phyloP scores from a whole-genome alignment of 2,888 invertebrate species.

The Lamellibrachia columna region DNA sequence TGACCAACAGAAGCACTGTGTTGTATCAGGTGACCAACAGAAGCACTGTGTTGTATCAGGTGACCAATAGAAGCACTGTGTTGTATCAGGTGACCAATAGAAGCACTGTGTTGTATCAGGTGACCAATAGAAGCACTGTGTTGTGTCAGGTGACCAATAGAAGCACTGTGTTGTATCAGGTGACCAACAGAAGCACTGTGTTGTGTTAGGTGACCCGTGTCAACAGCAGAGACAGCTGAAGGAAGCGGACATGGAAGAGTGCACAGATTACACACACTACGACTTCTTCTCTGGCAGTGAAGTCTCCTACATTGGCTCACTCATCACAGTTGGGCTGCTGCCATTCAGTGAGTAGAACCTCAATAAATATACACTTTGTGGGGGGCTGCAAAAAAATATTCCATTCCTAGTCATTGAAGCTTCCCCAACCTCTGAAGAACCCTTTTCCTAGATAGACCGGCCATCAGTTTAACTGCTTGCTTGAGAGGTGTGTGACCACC shows the following conservation, averaged over 20 bases:
- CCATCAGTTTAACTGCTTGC: not conserved
- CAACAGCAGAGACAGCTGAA: slow-evolving; percentile 40
- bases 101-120: too few species aligned
- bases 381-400: not conserved
- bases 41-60: too few species aligned
- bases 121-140: too few species aligned
- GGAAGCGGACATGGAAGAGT: slow-evolving; percentile 59
- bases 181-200: slow-evolving; percentile 70
- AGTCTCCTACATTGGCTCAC: slow-evolving; percentile 94
- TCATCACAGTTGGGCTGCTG: slow-evolving; percentile 88
- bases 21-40: too few species aligned
- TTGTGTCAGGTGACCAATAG: too few species aligned
- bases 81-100: too few species aligned
- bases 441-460: not conserved
- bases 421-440: not conserved
- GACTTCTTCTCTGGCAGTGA: slow-evolving; percentile 71
- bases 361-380: not conserved
- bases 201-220: slow-evolving; percentile 65
- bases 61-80: too few species aligned
- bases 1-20: too few species aligned
- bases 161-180: too few species aligned
- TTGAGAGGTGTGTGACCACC: too few species aligned
- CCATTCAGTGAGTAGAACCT: slow-evolving; percentile 74
- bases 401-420: not conserved
- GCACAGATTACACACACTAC: slow-evolving; percentile 66